Base-by-base conservation (phyloP, 2,797 vertebrate species). In the Salmo trutta region DNA sequence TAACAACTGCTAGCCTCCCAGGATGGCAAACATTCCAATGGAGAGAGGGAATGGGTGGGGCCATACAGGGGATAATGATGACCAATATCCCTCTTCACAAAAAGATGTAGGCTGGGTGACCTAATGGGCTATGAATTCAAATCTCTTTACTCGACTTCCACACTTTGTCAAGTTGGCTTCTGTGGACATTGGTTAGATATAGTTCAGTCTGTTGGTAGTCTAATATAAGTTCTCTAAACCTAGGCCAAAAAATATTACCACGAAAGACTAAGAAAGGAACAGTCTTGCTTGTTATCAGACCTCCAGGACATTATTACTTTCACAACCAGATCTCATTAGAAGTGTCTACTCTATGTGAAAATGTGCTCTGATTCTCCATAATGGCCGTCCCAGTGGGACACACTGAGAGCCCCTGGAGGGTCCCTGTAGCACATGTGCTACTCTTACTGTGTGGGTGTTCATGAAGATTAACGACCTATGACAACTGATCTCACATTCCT, bases 21-120 rank as follows among this genome's bases (percentile, higher is more conserved):
- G 69, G 65, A 67, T 51, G 67, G 75, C 8, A 19, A 62, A 73
- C 78, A 80, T 78, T 78, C 78, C 79, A 71, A 33, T 12, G 21
- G 21, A 53, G 69, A 71, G 51, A 53, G 71, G 27, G 70, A 53
- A 71, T 24, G 71, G 71, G 24, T 29, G 52, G 1, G 51, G 51
- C 8, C n/a, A 59, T 47, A 64, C 51, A 29, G 54, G 41, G 65
- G 31, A 21, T 69, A 54, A 69, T 74, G 31, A 41, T 69, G 41
- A 59, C 33, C 24, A 69, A 69, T 52, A 67, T 36, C 59, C 66
- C 53, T 31, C 19, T 47, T 66, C 24, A 27, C 36, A 7, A 36
- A 47, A 47, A 47, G 10, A 47, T 47, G 41, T 47, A 47, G 41
- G 41, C 41, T 47, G 41, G 41, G 41, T 47, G 10, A 47, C 41